phyloP scores from a whole-genome alignment of 2,113 vertebrate genomes.

The Anolis sagrei region DNA sequence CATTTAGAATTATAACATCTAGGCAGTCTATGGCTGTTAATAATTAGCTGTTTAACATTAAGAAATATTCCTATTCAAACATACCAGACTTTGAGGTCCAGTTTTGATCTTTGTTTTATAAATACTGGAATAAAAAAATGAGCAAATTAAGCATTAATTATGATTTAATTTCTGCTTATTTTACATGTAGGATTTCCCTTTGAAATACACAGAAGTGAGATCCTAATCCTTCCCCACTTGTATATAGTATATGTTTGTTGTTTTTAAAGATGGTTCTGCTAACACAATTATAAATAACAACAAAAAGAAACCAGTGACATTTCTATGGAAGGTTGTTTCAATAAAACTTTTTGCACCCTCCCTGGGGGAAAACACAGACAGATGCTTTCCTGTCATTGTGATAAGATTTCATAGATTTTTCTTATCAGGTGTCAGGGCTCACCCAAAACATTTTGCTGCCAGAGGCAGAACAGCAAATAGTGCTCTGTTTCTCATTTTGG shows the following conservation, averaged over 20 bases:
- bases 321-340: background rate
- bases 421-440: background rate
- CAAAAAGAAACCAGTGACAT: background rate
- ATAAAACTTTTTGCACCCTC: background rate
- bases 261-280: background rate
- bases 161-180: too few species aligned
- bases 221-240: background rate
- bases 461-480: background rate
- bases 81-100: background rate
- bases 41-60: too few species aligned
- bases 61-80: background rate
- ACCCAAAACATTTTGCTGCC: too few species aligned
- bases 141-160: background rate
- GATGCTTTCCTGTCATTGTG: background rate
- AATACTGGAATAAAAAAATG: background rate
- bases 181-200: background rate
- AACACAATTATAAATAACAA: background rate
- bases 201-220: background rate
- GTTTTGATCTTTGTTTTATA: background rate
- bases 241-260: background rate
- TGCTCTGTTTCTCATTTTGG: background rate
- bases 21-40: too few species aligned
- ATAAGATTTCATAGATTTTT: background rate
- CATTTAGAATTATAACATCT: too few species aligned
- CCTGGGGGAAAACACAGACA: background rate